Conservation (phyloP, 1,140 invertebrate genomes). For the Cydia pomonella region DNA sequence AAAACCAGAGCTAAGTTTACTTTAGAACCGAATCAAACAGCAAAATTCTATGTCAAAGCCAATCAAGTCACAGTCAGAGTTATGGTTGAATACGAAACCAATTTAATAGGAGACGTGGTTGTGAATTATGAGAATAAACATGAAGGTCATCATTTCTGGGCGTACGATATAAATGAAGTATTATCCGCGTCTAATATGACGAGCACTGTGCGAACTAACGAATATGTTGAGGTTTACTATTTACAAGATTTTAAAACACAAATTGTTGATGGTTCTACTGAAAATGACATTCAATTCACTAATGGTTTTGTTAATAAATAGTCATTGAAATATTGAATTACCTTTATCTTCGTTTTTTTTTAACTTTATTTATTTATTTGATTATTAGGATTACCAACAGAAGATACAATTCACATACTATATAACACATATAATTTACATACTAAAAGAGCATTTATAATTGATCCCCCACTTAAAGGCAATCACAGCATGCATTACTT, state of each 20-base stretch:
- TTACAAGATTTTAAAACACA: neutral
- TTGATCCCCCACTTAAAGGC: no score
- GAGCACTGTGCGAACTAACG: neutral
- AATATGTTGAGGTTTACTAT: neutral
- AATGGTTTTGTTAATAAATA: no score
- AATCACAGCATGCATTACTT: no score
- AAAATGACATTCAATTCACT: no score
- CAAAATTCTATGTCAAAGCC: neutral
- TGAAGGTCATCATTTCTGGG: slow-evolving; percentile 2
- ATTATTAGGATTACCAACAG: no score
- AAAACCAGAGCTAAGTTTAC: neutral
- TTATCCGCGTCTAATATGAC: neutral
- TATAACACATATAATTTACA: no score
- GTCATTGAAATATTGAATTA: no score
- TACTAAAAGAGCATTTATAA: no score
- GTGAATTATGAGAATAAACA: neutral
- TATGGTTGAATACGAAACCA: neutral
- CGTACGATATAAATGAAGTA: neutral
- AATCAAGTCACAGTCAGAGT: neutral
- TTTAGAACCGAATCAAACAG: neutral
- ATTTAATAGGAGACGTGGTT: neutral
- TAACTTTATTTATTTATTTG: no score
- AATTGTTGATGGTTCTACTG: no score
- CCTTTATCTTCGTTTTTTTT: no score
- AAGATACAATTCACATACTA: no score